A percentile compares a stretch with the other conserved stretches of the same genome.
Evolutionary conservation across 2,113 vertebrate species (phyloP).

Genomic region (Candoia aspera): DNA sequence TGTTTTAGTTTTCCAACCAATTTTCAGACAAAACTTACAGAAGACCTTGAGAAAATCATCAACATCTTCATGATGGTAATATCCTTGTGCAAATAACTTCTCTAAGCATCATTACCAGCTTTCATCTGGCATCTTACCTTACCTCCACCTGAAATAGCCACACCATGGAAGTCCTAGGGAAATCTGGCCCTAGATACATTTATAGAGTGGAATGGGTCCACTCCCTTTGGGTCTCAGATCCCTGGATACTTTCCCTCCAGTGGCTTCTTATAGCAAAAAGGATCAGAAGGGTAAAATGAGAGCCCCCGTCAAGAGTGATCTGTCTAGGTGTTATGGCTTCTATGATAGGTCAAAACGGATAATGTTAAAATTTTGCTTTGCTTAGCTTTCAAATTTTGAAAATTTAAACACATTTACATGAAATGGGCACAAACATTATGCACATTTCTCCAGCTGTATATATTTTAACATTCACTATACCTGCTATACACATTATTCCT

Average conservation of each 20-base stretch:
- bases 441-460: background rate
- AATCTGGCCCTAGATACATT: background rate
- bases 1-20: background rate
- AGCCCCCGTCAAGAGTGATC: background rate
- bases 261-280: too few relatives aligned
- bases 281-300: background rate
- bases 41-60: background rate
- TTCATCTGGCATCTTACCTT: background rate
- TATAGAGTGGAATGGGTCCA: background rate
- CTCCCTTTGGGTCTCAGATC: background rate
- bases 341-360: background rate
- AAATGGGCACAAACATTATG: background rate
- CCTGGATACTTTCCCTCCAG: background rate
- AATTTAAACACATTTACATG: background rate
- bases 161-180: background rate
- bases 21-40: background rate
- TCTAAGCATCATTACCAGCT: background rate
- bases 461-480: background rate
- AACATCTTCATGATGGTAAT: background rate
- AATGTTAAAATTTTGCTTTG: background rate
- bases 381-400: background rate
- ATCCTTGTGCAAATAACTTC: background rate
- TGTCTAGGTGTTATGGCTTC: background rate
- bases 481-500: background rate
- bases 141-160: background rate